Base-by-base conservation (phyloP, 2,797 vertebrate species). In the Syngnathus acus region DNA sequence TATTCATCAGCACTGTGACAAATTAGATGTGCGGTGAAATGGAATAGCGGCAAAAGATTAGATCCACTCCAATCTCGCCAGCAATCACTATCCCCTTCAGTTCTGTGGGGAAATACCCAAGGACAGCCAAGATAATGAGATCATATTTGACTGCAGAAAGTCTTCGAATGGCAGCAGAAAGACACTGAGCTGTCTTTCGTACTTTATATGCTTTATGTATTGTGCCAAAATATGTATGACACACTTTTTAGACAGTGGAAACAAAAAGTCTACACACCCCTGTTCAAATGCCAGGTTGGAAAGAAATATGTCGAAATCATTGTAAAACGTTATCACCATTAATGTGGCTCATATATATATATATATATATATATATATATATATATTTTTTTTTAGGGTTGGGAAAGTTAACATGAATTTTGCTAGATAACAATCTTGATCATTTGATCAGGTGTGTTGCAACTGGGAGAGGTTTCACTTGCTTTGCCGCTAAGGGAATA, bases 1-100 rank as follows among this genome's bases (percentile, higher is more conserved):
- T 86, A 85, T 86, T 89, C 83, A 88, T 88, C 86, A 87, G 87
- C 82, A 87, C 83, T 85, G 87, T 90, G 89, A 89, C 89, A 87
- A 89, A 90, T 90, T 86, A 88, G 86, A 89, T 89, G 87, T 84
- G 86, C 83, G 86, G 89, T 87, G 86, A 86, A 88, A 89, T 86
- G 75, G 81, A 88, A 85, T 87, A 87, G 43, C 86, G 82, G 75
- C 62, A 80, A 82, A 80, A 83, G 85, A 88, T 90, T 88, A 88
- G 78, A 88, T 86, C 78, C 84, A 86, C 85, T 88, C 81, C 85
- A 87, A 83, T 88, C 85, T 84, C 77, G 83, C 85, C 83, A 78
- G 86, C 84, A 85, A 84, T 89, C 87, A 85, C 87, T 79, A 85
- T 84, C 79, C 84, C 80, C 45, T 84, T 82, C 80, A 84, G 87